These are phyloP conservation scores for Tenthredo notha DNA, from an alignment of 2,888 invertebrate genomes.

Conservation along the genomic window DNA sequence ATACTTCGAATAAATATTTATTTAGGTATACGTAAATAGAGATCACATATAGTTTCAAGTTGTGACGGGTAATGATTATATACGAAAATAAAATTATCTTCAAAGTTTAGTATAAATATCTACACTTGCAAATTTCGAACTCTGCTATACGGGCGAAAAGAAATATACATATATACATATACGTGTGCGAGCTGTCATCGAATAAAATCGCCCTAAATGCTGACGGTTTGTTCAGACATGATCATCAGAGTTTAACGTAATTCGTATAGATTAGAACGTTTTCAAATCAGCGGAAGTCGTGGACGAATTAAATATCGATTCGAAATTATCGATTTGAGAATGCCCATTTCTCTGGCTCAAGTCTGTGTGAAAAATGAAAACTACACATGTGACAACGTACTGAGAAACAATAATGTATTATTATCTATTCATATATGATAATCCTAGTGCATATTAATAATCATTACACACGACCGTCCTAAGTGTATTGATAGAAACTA, in stretches of 20 bases:
- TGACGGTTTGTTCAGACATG: neutral
- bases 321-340: neutral
- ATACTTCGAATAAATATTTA: neutral
- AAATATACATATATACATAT: neutral
- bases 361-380: neutral
- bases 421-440: neutral
- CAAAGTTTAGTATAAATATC: neutral
- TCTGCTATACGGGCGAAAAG: neutral
- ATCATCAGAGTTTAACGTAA: neutral
- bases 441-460: neutral
- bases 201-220: neutral
- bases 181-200: neutral
- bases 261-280: neutral
- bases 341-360: neutral
- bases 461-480: neutral
- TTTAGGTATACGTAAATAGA: neutral
- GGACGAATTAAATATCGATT: neutral
- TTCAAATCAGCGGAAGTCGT: slow-evolving; percentile 1
- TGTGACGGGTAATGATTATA: neutral
- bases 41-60: slow-evolving; percentile 1
- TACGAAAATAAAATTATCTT: neutral
- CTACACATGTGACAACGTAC: neutral
- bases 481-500: neutral
- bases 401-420: neutral
- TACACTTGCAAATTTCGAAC: neutral